phyloP scores from a whole-genome alignment of 2,113 vertebrate genomes.

The Oenanthe melanoleuca region DNA sequence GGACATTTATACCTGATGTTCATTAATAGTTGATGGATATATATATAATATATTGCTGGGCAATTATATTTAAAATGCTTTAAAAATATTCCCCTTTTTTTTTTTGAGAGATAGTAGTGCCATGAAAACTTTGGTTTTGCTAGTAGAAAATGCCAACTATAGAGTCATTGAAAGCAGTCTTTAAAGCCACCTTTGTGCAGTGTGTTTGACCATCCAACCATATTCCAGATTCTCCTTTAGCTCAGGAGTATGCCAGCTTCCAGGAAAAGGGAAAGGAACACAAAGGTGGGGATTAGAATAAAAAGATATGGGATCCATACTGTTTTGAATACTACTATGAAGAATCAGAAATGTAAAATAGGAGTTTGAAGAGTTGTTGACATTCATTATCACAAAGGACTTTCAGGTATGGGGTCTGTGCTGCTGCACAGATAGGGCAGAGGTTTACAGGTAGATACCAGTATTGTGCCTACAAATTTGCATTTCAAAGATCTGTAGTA shows the following conservation, averaged over 20 bases:
- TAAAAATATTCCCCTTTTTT: background rate
- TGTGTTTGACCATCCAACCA: background rate
- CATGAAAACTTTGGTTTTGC: background rate
- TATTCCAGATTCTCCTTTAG: background rate
- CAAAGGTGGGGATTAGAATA: background rate
- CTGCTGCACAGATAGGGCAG: background rate
- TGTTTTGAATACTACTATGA: background rate
- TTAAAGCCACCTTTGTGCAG: background rate
- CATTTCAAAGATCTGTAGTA: background rate
- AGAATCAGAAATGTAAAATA: background rate
- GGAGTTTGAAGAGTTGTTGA: background rate
- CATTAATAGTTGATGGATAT: constrained; percentile 41
- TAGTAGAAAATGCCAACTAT: background rate
- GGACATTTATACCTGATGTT: constrained; percentile 46
- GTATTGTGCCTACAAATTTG: background rate
- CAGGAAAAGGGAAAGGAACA: background rate
- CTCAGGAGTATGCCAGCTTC: background rate
- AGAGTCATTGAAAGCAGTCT: background rate
- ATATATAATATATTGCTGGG: background rate
- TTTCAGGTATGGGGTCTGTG: background rate
- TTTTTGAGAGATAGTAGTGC: background rate
- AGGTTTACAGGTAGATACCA: background rate
- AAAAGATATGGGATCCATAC: background rate
- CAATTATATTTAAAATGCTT: constrained; percentile 1
- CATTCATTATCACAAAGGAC: background rate